Evolutionary conservation across 2,113 vertebrate species (phyloP).

Genomic region (Rutilus rutilus): DNA sequence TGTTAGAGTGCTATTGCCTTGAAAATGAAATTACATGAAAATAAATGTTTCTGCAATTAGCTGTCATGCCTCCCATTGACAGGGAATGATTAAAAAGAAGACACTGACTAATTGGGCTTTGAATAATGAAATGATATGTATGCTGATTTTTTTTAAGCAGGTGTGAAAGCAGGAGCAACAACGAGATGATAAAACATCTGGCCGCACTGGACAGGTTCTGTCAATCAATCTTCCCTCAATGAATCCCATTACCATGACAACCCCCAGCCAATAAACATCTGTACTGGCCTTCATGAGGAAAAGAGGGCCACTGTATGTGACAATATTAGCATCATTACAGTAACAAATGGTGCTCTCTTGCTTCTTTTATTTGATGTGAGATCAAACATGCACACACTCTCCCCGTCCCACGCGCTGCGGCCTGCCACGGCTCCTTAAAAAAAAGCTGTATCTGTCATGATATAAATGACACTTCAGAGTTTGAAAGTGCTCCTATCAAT

Average conservation of each 20-base stretch:
- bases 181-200: constrained; percentile 42
- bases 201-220: constrained; percentile 25
- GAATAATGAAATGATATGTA: constrained; percentile 31
- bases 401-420: constrained; percentile 23
- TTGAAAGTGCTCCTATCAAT: constrained; percentile 79
- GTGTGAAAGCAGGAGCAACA: background rate
- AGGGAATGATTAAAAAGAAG: constrained; percentile 28
- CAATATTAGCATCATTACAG: constrained; percentile 58
- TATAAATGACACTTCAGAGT: constrained; percentile 81
- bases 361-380: background rate
- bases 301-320: constrained; percentile 30
- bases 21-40: constrained; percentile 32
- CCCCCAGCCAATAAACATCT: constrained; percentile 47
- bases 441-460: constrained; percentile 72
- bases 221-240: constrained; percentile 42
- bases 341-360: constrained; percentile 50
- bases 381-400: constrained; percentile 33
- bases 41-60: constrained; percentile 30
- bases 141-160: constrained; percentile 41
- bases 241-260: constrained; percentile 39
- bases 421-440: constrained; percentile 56
- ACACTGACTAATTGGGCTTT: constrained; percentile 27
- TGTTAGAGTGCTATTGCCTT: constrained; percentile 3
- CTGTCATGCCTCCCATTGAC: constrained; percentile 27
- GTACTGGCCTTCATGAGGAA: constrained; percentile 41